Evolutionary conservation across 2,888 invertebrate genomes (phyloP), one percentile per base, ranked within the genome.

Genomic region (Apoderus coryli): DNA sequence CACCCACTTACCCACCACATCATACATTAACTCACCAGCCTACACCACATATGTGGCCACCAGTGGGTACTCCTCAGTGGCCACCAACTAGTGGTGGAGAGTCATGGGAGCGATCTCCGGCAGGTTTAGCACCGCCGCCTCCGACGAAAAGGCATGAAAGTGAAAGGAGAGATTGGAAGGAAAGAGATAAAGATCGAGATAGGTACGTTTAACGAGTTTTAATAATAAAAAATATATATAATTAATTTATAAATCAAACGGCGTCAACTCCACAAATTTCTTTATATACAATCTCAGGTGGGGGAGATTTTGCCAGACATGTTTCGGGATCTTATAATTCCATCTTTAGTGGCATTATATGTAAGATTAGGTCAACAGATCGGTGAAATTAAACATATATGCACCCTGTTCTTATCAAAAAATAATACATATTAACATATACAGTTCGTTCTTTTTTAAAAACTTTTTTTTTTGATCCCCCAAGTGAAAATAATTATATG

Each of bases 141-240:
- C 29, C 27, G 6, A 26, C 35, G 3, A 38, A 35, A 14, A 35
- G 35, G 35, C 3, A 19, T n/a, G n/a, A n/a, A n/a, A n/a, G 23
- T n/a, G 4, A 23, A 23, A 11, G 11, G 11, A 3, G 24, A 14
- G 1, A 23, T 24, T 23, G 38, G 32, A 4, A 29, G 19, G 30
- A 25, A 10, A 26, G 32, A 22, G 38, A 38, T 3, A 35, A 35
- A 15, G 35, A 34, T n/a, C 31, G 16, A 32, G 37, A 36, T 12
- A 25, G 33, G 36, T 36, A 25, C 10, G 31, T 28, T 22, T 19
- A 6, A 14, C 7, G 5, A 29, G 6, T 10, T 10, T 5, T 26
- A 5, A 10, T 12, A 7, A n/a, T n/a, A n/a, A n/a, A n/a, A n/a
- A n/a, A n/a, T n/a, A n/a, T n/a, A n/a, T n/a, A n/a, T n/a, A n/a